phyloP scores from a whole-genome alignment of 2,113 vertebrate genomes.

The Pygoscelis antarcticus region DNA sequence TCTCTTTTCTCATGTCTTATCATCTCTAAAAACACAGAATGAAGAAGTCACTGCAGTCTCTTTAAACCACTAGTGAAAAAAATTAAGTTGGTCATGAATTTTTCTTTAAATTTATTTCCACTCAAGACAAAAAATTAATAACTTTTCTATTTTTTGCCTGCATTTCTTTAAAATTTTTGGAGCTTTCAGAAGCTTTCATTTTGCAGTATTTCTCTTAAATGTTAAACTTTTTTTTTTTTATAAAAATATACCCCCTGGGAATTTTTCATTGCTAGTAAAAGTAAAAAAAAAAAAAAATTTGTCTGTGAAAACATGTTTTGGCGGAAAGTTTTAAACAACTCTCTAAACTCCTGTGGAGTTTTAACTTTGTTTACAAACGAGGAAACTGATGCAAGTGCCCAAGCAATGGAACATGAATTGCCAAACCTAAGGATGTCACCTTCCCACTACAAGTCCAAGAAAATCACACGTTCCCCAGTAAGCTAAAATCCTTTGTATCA shows the following conservation, averaged over 20 bases:
- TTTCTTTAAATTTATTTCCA: background rate
- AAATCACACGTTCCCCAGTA: background rate
- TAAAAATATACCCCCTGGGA: background rate
- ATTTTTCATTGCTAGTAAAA: background rate
- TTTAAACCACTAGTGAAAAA: background rate
- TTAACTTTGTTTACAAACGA: background rate
- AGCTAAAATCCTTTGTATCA: background rate
- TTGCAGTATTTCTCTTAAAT: background rate
- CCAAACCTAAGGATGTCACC: background rate
- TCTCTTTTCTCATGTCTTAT: background rate
- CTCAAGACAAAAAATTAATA: background rate
- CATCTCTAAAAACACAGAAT: background rate
- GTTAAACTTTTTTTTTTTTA: background rate
- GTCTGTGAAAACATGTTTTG: background rate
- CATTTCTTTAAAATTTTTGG: background rate
- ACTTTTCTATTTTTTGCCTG: background rate
- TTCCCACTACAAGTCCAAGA: background rate
- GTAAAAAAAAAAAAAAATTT: background rate
- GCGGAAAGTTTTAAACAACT: background rate
- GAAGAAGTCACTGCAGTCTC: background rate
- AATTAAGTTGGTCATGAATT: background rate
- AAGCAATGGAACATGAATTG: background rate
- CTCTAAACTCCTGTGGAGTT: background rate
- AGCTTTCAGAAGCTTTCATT: background rate
- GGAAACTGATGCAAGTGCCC: background rate